phyloP scores from a whole-genome alignment of 1,140 invertebrate species.

The Notospermus geniculatus region DNA sequence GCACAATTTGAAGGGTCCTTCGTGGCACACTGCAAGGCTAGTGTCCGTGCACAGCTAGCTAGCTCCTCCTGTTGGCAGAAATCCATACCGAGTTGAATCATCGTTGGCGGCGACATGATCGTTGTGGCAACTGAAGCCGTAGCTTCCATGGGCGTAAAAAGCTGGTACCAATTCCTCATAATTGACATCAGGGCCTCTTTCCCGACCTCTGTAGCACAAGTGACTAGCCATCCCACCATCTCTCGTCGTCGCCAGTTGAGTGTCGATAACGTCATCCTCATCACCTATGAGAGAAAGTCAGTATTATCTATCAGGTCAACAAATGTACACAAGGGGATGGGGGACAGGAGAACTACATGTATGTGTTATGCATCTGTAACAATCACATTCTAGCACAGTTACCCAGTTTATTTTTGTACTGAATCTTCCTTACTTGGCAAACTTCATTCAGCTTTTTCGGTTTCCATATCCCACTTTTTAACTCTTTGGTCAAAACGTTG shows the following conservation, averaged over 20 bases:
- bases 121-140: conserved; percentile 76
- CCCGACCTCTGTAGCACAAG: conserved; percentile 79
- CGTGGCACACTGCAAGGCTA: conserved; percentile 79
- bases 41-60: conserved; percentile 71
- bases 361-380: too few species aligned
- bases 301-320: too few species aligned
- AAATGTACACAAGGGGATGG: too few species aligned
- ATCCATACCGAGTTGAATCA: conserved; percentile 70
- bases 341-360: too few species aligned
- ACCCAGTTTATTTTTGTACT: too few species aligned
- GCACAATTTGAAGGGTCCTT: conserved; percentile 86
- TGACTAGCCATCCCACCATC: conserved; percentile 84
- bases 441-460: too few species aligned
- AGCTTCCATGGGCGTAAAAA: conserved; percentile 82
- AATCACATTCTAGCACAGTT: too few species aligned
- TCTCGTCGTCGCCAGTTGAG: conserved; percentile 77
- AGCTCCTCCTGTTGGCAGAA: conserved; percentile 78
- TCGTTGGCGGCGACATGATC: conserved; percentile 77
- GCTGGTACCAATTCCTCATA: conserved; percentile 81
- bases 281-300: conserved; percentile 64
- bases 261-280: conserved; percentile 77
- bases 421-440: too few species aligned
- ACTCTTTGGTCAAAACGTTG: too few species aligned
- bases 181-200: conserved; percentile 76
- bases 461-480: too few species aligned